These are phyloP conservation scores for Anguilla obscura DNA, from an alignment of 2,797 vertebrate species.

Conservation along the genomic window DNA sequence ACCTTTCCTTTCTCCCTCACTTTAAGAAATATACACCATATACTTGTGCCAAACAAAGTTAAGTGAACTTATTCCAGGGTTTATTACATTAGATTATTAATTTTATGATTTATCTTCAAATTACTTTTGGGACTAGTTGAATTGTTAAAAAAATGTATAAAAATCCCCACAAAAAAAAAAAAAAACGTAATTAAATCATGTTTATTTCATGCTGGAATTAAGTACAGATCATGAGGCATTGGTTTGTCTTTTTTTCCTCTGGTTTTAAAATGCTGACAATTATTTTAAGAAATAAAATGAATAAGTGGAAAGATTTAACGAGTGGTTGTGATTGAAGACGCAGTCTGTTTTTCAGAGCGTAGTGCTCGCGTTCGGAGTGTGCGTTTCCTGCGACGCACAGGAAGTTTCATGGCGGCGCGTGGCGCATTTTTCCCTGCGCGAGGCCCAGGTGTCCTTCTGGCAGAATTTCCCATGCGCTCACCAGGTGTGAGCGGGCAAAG, in stretches of 20 bases:
- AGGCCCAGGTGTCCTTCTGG: not conserved
- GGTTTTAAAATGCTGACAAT: slow-evolving; percentile 5
- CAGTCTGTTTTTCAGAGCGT: not conserved
- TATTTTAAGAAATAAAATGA: not conserved
- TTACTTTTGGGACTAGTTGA: not conserved
- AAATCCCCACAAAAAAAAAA: not conserved
- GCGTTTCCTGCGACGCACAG: not conserved
- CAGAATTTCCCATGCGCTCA: not conserved
- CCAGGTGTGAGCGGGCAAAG: not conserved
- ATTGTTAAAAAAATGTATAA: not conserved
- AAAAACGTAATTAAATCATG: not conserved
- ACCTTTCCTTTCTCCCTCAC: not conserved
- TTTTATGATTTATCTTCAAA: slow-evolving; percentile 14
- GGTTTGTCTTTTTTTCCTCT: not conserved
- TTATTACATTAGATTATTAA: not conserved
- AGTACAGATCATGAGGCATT: not conserved
- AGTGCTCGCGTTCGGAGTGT: not conserved
- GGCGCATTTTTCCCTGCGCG: not conserved
- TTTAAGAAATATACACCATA: not conserved
- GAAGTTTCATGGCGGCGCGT: not conserved
- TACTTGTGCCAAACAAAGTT: not conserved
- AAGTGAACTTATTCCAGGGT: not conserved
- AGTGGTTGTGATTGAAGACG: not conserved
- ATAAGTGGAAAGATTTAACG: not conserved
- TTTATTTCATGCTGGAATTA: slow-evolving; percentile 15